Base-by-base conservation (phyloP, 2,888 invertebrate genomes). In the Phortica okadai region DNA sequence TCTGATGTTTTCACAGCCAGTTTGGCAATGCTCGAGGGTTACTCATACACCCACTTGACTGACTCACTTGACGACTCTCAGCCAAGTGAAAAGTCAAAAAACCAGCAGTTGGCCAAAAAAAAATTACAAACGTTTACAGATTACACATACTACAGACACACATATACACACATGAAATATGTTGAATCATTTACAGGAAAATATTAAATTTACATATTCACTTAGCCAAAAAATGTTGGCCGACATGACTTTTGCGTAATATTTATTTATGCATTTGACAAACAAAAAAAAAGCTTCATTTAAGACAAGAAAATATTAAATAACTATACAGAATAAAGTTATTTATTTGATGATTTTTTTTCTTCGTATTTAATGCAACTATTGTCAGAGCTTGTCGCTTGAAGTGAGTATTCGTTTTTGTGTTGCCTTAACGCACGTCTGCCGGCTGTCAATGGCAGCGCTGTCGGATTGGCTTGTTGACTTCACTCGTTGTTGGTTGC, bases 1-100 rank as follows among this genome's bases (percentile, higher is more conserved):
- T 82, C 77, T 78, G 79, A 76, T 82, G 82, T 82, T 81, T 78
- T 78, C 76, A 73, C 74, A 79, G 75, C 76, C 77, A 77, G 45
- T 80, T 78, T 78, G 76, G 73, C 78, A 77, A 76, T 74, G 79
- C 64, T 75, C 25, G 54, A 33, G 74, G 64, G 74, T 74, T 66
- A 74, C 66, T n/a, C 54, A 54, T 10, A 8, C 58, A 59, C 58
- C n/a, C 1, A 50, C 50, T 50, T 50, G 50, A 14, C 50, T 50
- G 10, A 50, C 14, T 6, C 14, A 8, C 8, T 14, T 50, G 50
- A 50, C 14, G 50, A 11, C 50, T 11, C 4, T 50, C 50, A 50
- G 50, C 50, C 14, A 50, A 64, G 44, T 41, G 67, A 67, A 44
- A 67, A 70, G 70, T 14, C 54, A 54, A 70, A 70, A 70, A 69